These are phyloP conservation scores for Octodon degus DNA, from an alignment of 2,113 vertebrate genomes.

Conservation along the genomic window DNA sequence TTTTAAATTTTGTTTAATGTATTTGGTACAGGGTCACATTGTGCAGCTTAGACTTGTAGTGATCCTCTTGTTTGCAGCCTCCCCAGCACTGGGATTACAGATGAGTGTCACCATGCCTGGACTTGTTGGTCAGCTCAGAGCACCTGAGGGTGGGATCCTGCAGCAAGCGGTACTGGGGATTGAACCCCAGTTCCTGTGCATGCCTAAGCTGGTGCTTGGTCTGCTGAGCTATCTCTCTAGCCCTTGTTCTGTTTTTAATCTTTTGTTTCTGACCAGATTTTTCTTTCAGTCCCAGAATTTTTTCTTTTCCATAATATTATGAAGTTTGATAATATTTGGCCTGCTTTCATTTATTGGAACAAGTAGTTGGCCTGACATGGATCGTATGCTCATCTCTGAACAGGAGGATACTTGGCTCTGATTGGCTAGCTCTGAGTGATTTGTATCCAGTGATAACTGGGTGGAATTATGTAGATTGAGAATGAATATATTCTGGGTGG, in stretches of 20 bases:
- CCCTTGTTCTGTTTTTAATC: not conserved
- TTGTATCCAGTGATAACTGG: not conserved
- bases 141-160: too few species aligned
- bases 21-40: too few species aligned
- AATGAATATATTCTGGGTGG: too few species aligned
- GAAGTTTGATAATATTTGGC: not conserved
- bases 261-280: constrained; percentile 30
- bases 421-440: not conserved
- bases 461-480: not conserved
- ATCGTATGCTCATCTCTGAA: not conserved
- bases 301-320: not conserved
- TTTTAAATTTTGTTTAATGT: not conserved
- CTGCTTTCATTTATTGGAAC: not conserved
- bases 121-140: too few species aligned
- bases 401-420: not conserved
- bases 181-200: too few species aligned
- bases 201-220: too few species aligned
- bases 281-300: not conserved
- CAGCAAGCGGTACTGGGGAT: too few species aligned
- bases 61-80: too few species aligned
- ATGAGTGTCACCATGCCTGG: too few species aligned
- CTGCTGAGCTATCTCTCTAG: too few species aligned
- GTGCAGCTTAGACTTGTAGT: too few species aligned
- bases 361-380: not conserved
- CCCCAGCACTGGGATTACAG: too few species aligned